Percentiles rank a stretch among this genome's conserved stretches.
phyloP scores from a whole-genome alignment of 2,888 invertebrate genomes.

The Epirrhoe alternata region DNA sequence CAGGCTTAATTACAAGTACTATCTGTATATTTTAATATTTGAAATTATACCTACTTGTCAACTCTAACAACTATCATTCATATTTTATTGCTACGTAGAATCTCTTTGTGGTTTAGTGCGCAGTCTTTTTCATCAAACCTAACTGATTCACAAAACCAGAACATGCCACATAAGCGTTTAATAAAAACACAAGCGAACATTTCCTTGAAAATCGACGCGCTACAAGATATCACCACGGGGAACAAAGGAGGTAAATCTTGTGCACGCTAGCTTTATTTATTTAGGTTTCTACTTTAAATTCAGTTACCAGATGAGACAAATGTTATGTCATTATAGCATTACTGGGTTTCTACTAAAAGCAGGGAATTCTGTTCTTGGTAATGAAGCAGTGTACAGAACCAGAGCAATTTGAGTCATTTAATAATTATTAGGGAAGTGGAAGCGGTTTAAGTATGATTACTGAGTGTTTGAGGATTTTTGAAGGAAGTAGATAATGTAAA shows the following conservation, averaged over 20 bases:
- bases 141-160: background rate
- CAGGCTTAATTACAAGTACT: too few relatives aligned
- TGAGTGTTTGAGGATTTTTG: background rate
- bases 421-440: background rate
- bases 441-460: conserved; percentile 9
- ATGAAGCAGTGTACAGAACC: conserved; percentile 1
- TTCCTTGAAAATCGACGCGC: conserved; percentile 6
- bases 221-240: conserved; percentile 19
- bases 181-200: conserved; percentile 9
- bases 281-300: conserved; percentile 14
- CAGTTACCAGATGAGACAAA: conserved; percentile 19
- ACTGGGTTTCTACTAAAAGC: background rate
- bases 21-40: too few relatives aligned
- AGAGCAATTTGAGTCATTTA: background rate
- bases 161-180: conserved; percentile 2
- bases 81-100: too few relatives aligned
- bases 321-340: conserved; percentile 4
- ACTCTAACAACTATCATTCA: too few relatives aligned
- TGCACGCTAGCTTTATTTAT: conserved; percentile 28
- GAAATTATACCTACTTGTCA: too few relatives aligned
- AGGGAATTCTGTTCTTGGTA: background rate
- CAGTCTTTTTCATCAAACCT: background rate
- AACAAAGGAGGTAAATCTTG: conserved; percentile 32
- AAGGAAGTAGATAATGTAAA: background rate
- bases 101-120: too few relatives aligned